Percentiles rank a stretch among this genome's conserved stretches.
These are phyloP conservation scores for Tychaedon coryphoeus DNA, from an alignment of 2,113 vertebrate genomes.

Conservation along the genomic window DNA sequence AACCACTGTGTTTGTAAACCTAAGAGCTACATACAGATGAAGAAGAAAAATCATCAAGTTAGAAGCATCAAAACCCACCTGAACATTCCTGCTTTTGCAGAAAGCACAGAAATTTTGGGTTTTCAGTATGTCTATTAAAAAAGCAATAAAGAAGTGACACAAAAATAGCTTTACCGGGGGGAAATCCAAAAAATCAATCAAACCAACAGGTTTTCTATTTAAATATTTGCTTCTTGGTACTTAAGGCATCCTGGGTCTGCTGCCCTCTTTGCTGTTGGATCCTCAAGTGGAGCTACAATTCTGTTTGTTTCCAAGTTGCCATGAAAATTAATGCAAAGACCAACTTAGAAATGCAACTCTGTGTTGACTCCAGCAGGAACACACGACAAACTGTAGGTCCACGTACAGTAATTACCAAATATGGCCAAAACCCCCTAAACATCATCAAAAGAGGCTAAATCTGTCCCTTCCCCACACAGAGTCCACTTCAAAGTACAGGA, in stretches of 20 bases:
- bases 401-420: slow-evolving; percentile 1
- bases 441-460: neutral
- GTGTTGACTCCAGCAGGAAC: neutral
- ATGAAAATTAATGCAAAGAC: slow-evolving; percentile 44
- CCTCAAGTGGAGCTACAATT: neutral
- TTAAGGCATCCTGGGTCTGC: neutral
- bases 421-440: neutral
- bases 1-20: neutral
- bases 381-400: neutral
- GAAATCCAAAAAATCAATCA: neutral
- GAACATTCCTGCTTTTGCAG: neutral
- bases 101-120: accelerated
- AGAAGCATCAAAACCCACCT: neutral
- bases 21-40: neutral
- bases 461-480: neutral
- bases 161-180: neutral
- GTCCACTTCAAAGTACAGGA: neutral
- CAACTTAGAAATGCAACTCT: neutral
- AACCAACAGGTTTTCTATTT: neutral
- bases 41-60: neutral
- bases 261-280: neutral
- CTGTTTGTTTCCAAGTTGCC: slow-evolving; percentile 20
- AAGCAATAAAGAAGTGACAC: neutral
- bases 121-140: neutral
- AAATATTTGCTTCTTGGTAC: neutral